Evolutionary conservation across 2,797 vertebrate genomes (phyloP).

Genomic region (Saxicola maurus): DNA sequence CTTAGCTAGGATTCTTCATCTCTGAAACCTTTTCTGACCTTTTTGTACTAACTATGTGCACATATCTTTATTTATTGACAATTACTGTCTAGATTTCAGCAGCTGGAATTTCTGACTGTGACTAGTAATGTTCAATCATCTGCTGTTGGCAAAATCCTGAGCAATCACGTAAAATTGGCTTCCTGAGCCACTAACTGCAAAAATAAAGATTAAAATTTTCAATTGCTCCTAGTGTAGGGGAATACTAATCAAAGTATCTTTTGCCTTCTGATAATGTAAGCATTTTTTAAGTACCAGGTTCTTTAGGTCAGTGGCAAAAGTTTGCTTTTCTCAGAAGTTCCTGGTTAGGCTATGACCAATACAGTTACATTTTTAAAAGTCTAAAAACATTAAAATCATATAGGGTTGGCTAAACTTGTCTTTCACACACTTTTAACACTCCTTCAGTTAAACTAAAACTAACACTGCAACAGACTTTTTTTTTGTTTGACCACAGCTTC

Average conservation of each 20-base stretch:
- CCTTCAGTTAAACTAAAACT: background rate
- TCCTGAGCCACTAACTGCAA: background rate
- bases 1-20: background rate
- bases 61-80: background rate
- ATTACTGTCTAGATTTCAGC: background rate
- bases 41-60: background rate
- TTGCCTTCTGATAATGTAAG: background rate
- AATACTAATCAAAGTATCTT: background rate
- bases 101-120: background rate
- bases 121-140: background rate
- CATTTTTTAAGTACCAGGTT: background rate
- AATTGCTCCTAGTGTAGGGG: background rate
- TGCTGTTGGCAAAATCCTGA: background rate
- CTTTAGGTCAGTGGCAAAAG: background rate
- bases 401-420: background rate
- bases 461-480: background rate
- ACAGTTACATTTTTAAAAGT: background rate
- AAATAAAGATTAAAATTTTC: background rate
- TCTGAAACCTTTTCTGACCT: background rate
- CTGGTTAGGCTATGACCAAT: background rate
- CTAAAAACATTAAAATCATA: background rate
- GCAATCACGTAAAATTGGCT: background rate
- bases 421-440: background rate
- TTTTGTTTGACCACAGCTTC: background rate
- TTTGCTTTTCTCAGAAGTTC: background rate